Percentiles rank a stretch among this genome's conserved stretches.
These are phyloP conservation scores for Tenebrosternarchus preto DNA, from an alignment of 2,113 vertebrate species.

Conservation along the genomic window DNA sequence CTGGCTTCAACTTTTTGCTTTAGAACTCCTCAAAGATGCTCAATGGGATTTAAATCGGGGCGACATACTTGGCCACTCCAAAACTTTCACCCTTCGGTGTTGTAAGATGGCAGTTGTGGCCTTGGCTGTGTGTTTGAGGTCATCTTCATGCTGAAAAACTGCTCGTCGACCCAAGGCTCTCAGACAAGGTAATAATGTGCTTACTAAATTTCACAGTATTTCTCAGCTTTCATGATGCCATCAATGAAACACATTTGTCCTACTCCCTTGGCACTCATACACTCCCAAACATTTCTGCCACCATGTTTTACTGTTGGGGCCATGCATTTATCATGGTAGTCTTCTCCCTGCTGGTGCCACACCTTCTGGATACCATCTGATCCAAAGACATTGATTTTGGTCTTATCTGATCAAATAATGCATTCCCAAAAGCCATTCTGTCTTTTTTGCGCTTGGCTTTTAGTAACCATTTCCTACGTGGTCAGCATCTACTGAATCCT, in stretches of 20 bases:
- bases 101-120: neutral
- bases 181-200: too few species aligned
- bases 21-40: neutral
- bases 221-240: too few species aligned
- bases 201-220: too few species aligned
- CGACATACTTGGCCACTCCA: too few species aligned
- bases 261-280: too few species aligned
- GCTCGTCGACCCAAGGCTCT: too few species aligned
- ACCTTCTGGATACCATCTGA: too few species aligned
- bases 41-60: neutral
- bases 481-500: neutral
- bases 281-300: too few species aligned
- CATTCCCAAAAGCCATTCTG: neutral
- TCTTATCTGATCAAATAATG: neutral
- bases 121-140: neutral
- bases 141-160: constrained; percentile 6
- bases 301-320: neutral
- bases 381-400: too few species aligned
- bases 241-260: too few species aligned
- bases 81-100: neutral
- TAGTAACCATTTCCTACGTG: neutral
- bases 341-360: too few species aligned
- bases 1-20: neutral
- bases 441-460: constrained; percentile 1
- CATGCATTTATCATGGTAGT: constrained; percentile 1